Evolutionary conservation across 2,888 invertebrate genomes (phyloP).

Genomic region (Sesamia inferens): DNA sequence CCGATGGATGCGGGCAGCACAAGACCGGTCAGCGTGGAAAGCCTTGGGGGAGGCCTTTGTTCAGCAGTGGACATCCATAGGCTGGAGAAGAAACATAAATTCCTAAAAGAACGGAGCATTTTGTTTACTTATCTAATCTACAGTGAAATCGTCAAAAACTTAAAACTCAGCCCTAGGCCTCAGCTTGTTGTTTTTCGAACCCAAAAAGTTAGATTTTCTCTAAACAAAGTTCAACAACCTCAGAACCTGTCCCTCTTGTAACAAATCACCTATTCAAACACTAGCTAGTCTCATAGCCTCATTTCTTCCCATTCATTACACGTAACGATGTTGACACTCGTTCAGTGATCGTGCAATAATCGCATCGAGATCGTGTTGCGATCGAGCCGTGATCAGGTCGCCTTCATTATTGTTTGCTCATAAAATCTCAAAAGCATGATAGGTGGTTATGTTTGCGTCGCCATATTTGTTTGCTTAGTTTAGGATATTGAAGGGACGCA

Average conservation of each 20-base stretch:
- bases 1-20: no score
- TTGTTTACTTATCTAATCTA: neutral
- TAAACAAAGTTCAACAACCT: conserved; percentile 18
- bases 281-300: conserved; percentile 9
- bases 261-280: conserved; percentile 36
- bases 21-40: no score
- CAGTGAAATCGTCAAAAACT: neutral
- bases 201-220: neutral
- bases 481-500: conserved; percentile 7
- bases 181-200: neutral
- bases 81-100: no score
- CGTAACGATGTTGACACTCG: conserved; percentile 52
- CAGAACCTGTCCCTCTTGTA: neutral
- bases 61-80: no score
- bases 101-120: neutral
- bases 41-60: no score
- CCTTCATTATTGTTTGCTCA: conserved; percentile 56
- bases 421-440: conserved; percentile 52
- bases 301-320: conserved; percentile 42
- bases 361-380: conserved; percentile 46
- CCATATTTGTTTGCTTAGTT: conserved; percentile 30
- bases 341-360: conserved; percentile 45
- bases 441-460: conserved; percentile 47
- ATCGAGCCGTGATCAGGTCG: conserved; percentile 33
- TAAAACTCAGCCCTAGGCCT: neutral